These are phyloP conservation scores for Eudemis profundana DNA, from an alignment of 2,888 invertebrate genomes.

Conservation along the genomic window DNA sequence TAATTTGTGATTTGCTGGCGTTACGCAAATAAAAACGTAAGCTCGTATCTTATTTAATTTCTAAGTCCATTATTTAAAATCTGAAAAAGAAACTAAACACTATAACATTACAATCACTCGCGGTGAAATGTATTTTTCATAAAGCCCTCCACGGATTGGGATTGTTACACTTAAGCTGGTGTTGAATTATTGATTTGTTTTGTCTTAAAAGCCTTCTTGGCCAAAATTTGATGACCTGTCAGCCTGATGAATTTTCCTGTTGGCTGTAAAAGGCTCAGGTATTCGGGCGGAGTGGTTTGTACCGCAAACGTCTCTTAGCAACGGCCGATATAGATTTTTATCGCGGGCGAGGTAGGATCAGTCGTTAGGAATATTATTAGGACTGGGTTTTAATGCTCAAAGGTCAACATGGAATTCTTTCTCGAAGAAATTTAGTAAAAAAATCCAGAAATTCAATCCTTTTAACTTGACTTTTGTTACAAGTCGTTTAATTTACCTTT, in stretches of 20 bases:
- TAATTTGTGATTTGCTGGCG: too few species aligned
- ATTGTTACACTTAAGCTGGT: constrained; percentile 46
- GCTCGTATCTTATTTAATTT: too few species aligned
- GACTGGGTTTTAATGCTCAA: constrained; percentile 53
- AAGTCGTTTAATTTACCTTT: too few species aligned
- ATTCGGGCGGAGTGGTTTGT: constrained; percentile 19
- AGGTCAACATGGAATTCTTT: constrained; percentile 11
- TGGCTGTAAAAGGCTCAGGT: constrained; percentile 4
- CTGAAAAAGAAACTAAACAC: constrained; percentile 1
- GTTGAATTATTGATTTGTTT: constrained; percentile 67
- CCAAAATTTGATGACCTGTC: constrained; percentile 50
- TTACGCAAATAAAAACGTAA: too few species aligned
- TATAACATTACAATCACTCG: constrained; percentile 22
- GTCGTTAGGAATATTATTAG: constrained; percentile 58
- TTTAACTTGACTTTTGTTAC: too few species aligned
- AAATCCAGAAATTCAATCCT: too few species aligned
- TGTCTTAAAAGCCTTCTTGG: constrained; percentile 58
- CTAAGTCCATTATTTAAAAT: neutral
- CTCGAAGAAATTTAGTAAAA: neutral
- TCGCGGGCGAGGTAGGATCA: constrained; percentile 53
- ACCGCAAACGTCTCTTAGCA: constrained; percentile 55
- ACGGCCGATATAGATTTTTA: constrained; percentile 49
- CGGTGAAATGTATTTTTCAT: constrained; percentile 36
- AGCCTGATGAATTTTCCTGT: constrained; percentile 38
- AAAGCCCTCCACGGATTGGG: constrained; percentile 21